Evolutionary conservation across 2,888 invertebrate genomes (phyloP).

Genomic region (Falcaria lacertinaria): DNA sequence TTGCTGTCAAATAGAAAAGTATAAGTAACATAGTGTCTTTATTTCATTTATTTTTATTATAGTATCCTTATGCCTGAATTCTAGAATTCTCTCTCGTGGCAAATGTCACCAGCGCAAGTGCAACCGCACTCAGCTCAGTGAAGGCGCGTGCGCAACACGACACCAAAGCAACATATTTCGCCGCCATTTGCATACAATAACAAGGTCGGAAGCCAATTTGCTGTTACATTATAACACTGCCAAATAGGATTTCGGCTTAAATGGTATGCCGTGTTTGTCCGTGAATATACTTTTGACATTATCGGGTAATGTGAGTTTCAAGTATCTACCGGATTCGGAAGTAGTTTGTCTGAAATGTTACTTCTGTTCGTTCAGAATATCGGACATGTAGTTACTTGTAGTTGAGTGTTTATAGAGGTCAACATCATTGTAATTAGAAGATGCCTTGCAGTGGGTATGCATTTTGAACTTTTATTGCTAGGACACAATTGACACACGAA

Average conservation of each 20-base stretch:
- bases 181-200: conserved; percentile 64
- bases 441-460: too few relatives aligned
- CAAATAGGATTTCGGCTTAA: conserved; percentile 9
- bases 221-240: conserved; percentile 26
- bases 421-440: too few relatives aligned
- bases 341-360: neutral
- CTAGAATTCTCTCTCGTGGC: conserved; percentile 1
- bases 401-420: too few relatives aligned
- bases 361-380: neutral
- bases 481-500: too few relatives aligned
- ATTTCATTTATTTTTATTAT: neutral
- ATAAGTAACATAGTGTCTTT: too few relatives aligned
- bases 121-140: conserved; percentile 20
- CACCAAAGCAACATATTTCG: conserved; percentile 48
- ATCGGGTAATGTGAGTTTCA: neutral
- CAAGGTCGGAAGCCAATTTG: conserved; percentile 51
- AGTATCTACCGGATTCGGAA: neutral
- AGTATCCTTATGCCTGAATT: conserved; percentile 1
- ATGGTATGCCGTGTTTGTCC: neutral
- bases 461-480: too few relatives aligned
- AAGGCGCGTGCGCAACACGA: conserved; percentile 33
- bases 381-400: too few relatives aligned
- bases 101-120: conserved; percentile 16
- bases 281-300: neutral
- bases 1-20: too few relatives aligned